These are phyloP conservation scores for Anastatus disparis DNA, from an alignment of 1,140 invertebrate species.

Conservation along the genomic window DNA sequence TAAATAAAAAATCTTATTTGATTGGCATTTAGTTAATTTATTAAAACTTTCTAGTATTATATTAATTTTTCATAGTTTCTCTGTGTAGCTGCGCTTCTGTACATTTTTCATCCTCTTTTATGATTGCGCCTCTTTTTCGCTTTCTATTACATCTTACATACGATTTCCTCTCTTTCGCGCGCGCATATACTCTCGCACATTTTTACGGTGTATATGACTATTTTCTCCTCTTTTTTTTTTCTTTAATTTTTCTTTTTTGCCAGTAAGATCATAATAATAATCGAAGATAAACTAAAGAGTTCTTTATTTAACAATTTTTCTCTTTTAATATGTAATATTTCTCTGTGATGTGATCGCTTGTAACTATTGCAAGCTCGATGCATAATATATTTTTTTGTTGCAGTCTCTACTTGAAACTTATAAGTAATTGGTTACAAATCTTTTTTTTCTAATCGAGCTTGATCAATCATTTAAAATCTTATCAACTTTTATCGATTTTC, in stretches of 20 bases:
- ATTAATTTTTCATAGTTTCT: constrained; percentile 27
- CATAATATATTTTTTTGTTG: no score
- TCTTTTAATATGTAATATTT: no score
- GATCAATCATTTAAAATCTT: neutral
- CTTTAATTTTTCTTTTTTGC: neutral
- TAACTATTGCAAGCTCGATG: neutral
- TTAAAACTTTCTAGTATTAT: constrained; percentile 39
- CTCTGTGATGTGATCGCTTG: no score
- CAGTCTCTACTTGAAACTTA: no score
- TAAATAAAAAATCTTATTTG: neutral
- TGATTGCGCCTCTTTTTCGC: neutral
- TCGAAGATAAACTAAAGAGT: neutral
- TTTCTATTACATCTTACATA: neutral
- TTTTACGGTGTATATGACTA: neutral
- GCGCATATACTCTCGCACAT: neutral
- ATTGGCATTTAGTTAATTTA: constrained; percentile 32
- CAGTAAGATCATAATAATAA: constrained; percentile 11
- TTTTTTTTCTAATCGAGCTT: neutral
- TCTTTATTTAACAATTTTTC: constrained; percentile 4
- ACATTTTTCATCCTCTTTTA: constrained; percentile 13
- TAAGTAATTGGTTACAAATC: neutral
- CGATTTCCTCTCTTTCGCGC: neutral
- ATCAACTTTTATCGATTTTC: neutral
- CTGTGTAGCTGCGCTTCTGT: constrained; percentile 27
- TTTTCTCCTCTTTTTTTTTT: constrained; percentile 1